These are phyloP conservation scores for Parascotia fuliginaria DNA, from an alignment of 2,888 invertebrate genomes.

Conservation along the genomic window DNA sequence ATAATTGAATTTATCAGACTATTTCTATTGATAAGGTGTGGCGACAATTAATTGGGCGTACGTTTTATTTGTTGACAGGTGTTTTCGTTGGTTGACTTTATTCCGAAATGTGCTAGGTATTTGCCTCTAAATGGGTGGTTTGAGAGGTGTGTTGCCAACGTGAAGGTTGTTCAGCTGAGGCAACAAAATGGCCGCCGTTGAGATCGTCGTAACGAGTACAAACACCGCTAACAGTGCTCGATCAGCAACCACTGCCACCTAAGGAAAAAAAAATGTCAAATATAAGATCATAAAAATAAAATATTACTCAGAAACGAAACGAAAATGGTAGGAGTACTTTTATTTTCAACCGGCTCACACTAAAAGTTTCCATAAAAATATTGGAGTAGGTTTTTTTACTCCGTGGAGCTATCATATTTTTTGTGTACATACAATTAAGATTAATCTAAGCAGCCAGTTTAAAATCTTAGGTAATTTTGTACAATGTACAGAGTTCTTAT, in stretches of 20 bases:
- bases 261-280: slow-evolving; percentile 16
- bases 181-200: slow-evolving; percentile 92
- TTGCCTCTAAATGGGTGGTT: slow-evolving; percentile 69
- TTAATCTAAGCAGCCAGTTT: not conserved
- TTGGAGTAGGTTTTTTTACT: too few relatives aligned
- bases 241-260: slow-evolving; percentile 93
- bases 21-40: slow-evolving; percentile 7
- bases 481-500: not conserved
- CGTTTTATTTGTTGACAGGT: slow-evolving; percentile 36
- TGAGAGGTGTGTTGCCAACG: slow-evolving; percentile 79
- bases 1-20: not conserved
- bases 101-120: slow-evolving; percentile 20
- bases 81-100: slow-evolving; percentile 50
- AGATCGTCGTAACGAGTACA: slow-evolving; percentile 90
- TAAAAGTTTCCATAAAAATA: not conserved
- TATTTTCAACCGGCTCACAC: not conserved
- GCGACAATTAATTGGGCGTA: slow-evolving; percentile 33
- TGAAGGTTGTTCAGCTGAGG: slow-evolving; percentile 86
- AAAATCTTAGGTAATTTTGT: not conserved
- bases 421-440: not conserved
- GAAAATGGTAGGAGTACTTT: too few relatives aligned
- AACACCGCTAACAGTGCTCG: slow-evolving; percentile 91
- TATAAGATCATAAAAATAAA: not conserved
- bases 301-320: not conserved
- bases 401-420: not conserved